Evolutionary conservation across 92 coral and sea anemone species (phyloP), one percentile per base, ranked within the genome.

Genomic region (Phymanthus crucifer): DNA sequence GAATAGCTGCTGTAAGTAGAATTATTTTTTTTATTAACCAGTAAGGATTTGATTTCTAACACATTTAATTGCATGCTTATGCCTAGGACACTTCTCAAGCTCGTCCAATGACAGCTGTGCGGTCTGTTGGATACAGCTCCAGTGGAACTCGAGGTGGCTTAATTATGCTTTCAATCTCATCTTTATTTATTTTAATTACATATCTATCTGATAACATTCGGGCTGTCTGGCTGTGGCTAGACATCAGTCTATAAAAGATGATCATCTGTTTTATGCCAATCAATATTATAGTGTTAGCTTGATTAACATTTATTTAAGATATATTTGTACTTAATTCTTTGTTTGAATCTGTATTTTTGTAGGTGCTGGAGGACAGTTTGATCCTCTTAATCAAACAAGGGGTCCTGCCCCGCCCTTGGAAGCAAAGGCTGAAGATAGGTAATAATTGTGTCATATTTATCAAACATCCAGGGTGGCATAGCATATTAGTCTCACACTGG

Each of bases 41-140:
- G n/a, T n/a, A n/a, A n/a, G n/a, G n/a, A n/a, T 4, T 38, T 54
- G 18, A 46, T 3, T 14, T 32, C 31, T 40, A 23, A 34, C 2
- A 21, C 14, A 24, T 6, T 47, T 27, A 24, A 61, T 79, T 18
- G 27, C 37, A 19, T 0, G 17, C 12, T 52, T 48, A 1, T 40
- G n/a, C n/a, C n/a, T n/a, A 96, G 99, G 99, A 96, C 75, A 90
- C 99, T 45, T 82, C 88, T n/a, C 97, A 89, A 77, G 96, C 99
- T 5, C 91, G 99, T 38, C 99, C 99, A 43, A 96, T 96, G 99
- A 96, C 99, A 50, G 99, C 99, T 56, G 98, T 96, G 18, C 94
- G 98, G 10, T 94, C 96, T 26, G 99, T 91, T 83, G 96, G 97
- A 47, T 96, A 96, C 38, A 86, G 96, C 54, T 94, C 98, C 32